Evolutionary conservation across 2,113 vertebrate species (phyloP).

Genomic region (Dissostichus mawsoni): DNA sequence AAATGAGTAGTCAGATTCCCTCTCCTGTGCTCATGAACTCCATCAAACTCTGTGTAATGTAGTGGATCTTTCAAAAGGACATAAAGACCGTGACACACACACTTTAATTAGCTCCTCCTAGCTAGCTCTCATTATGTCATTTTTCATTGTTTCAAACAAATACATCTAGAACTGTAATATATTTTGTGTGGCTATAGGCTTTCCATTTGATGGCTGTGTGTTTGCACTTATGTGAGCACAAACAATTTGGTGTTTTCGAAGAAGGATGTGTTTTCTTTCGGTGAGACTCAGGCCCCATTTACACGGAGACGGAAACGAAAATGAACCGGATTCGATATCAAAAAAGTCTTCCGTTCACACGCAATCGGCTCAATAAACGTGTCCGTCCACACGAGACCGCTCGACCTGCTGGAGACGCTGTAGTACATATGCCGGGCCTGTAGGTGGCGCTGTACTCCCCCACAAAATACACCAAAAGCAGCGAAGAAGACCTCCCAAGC

Average conservation of each 20-base stretch:
- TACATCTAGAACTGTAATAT: background rate
- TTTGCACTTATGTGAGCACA: background rate
- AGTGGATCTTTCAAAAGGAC: constrained; percentile 32
- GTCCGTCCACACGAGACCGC: no score
- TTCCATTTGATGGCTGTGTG: constrained; percentile 1
- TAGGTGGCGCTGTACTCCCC: no score
- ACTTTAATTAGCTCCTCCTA: constrained; percentile 47
- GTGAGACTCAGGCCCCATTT: constrained; percentile 6
- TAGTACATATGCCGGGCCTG: no score
- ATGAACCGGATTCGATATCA: no score
- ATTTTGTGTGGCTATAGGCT: background rate
- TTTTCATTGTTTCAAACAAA: constrained; percentile 32
- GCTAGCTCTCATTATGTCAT: constrained; percentile 23
- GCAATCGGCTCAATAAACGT: no score
- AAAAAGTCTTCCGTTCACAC: no score
- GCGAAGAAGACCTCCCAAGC: no score
- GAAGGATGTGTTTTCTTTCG: constrained; percentile 42
- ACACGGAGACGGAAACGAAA: no score
- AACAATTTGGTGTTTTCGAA: constrained; percentile 5
- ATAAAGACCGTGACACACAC: constrained; percentile 2
- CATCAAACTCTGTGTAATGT: constrained; percentile 31
- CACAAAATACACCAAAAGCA: no score
- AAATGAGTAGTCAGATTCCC: constrained; percentile 19
- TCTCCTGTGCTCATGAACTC: constrained; percentile 25
- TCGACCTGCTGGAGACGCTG: no score